Evolutionary conservation across 1,140 invertebrate species (phyloP).

Genomic region (Camponotus pennsylvanicus): DNA sequence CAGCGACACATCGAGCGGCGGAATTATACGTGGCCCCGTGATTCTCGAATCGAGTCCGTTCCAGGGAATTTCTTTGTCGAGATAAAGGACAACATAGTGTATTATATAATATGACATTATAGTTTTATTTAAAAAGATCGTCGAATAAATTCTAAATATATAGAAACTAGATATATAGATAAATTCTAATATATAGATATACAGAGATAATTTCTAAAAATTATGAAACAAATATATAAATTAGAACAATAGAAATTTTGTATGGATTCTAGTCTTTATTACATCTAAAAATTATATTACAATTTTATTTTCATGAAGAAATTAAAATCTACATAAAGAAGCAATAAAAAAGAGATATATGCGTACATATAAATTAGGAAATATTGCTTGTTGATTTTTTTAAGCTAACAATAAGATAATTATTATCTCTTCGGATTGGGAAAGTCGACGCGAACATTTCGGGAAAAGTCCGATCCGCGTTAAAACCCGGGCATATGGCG

Average conservation of each 20-base stretch:
- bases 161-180: neutral
- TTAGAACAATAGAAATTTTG: neutral
- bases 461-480: slow-evolving; percentile 42
- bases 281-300: neutral
- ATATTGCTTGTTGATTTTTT: too few relatives aligned
- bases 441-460: neutral
- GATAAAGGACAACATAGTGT: neutral
- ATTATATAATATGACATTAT: slow-evolving; percentile 17
- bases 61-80: slow-evolving; percentile 1
- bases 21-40: slow-evolving; percentile 3
- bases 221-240: neutral
- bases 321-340: too few relatives aligned
- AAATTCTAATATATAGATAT: slow-evolving; percentile 38
- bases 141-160: slow-evolving; percentile 40
- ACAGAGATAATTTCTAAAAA: slow-evolving; percentile 29
- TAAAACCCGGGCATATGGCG: slow-evolving; percentile 49
- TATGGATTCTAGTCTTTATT: neutral
- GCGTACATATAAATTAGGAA: too few relatives aligned
- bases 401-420: neutral
- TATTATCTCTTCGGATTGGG: neutral
- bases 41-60: neutral
- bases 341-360: too few relatives aligned
- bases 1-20: slow-evolving; percentile 36
- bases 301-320: neutral
- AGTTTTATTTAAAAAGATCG: slow-evolving; percentile 37